These are phyloP conservation scores for Gallinago solitaria DNA, from an alignment of 2,797 vertebrate species.

Conservation along the genomic window DNA sequence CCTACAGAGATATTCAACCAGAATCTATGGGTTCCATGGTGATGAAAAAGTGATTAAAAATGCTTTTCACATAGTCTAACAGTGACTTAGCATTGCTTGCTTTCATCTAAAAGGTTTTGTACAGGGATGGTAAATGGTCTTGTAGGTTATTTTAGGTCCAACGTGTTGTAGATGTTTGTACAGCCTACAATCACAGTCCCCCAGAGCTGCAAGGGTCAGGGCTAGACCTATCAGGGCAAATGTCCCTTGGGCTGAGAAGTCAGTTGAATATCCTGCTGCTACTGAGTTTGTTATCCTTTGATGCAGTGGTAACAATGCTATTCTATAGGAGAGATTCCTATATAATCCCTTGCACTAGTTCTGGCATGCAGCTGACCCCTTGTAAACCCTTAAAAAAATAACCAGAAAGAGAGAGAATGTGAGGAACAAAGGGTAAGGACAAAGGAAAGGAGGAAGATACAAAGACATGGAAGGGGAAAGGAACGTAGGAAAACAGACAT, in stretches of 20 bases:
- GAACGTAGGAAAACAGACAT: background rate
- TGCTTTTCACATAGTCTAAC: background rate
- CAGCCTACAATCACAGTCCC: fast-evolving
- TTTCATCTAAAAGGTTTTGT: background rate
- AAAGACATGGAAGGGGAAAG: background rate
- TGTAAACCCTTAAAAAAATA: background rate
- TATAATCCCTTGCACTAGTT: background rate
- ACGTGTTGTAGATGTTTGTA: background rate
- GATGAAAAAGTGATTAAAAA: background rate
- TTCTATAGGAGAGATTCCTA: background rate
- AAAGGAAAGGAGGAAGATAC: background rate
- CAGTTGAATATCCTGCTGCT: background rate
- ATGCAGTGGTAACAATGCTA: background rate
- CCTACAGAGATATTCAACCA: background rate
- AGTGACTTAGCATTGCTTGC: background rate
- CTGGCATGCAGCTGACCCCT: background rate
- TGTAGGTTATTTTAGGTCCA: background rate
- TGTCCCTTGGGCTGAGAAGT: background rate
- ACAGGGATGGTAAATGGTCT: background rate
- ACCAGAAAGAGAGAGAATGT: background rate
- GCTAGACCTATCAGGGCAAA: background rate
- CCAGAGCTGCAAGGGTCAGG: background rate
- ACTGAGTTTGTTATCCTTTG: background rate
- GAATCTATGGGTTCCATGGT: background rate
- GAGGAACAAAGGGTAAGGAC: background rate